Base-by-base conservation (phyloP, 2,888 invertebrate species). In the Netelia melanura region DNA sequence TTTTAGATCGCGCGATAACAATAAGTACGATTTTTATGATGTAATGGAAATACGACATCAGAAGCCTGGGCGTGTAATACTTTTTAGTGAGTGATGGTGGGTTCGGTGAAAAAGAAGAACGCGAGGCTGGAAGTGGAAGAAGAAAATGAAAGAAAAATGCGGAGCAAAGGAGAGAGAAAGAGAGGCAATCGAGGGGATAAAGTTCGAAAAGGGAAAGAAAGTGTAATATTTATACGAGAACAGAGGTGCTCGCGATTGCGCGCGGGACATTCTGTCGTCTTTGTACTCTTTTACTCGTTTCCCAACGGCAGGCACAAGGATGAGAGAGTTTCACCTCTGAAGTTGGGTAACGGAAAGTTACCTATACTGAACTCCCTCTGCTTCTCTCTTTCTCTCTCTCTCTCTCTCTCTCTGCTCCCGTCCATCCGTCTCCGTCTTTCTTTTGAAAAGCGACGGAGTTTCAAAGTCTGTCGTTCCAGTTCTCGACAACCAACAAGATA, bases 141-240 rank as follows among this genome's bases (percentile, higher is more conserved):
- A 30, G 23, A 61, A 30, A 11, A 43, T 23, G 43, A 23, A 43
- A n/a, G 5, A 17, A 10, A 54, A 38, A 38, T 38, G 6, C 6
- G 11, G 21, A 52, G 25, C 14, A 70, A 25, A 9, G n/a, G 43
- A 11, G 52, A 21, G 62, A 43, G 48, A 79, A 62, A 30, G 56
- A 76, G 62, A 3, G 38, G 38, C 6, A 38, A 38, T 38, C 21
- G 25, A 65, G 61, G 54, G 68, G 64, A 61, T 48, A 48, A 68
- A 44, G 56, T 78, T 68, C 48, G 48, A 68, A 61, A 52, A 78
- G 21, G 48, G 52, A 78, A 74, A 43, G 23, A 52, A 84, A 82
- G 67, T 86, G 79, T 71, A 84, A 84, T 82, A 86, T 86, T 86
- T 86, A 86, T 86, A 74, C 78, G 81, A 82, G 54, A 64, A 67